Evolutionary conservation across 1,140 invertebrate genomes (phyloP), one percentile per base, ranked within the genome.

Genomic region (Rhynchophorus ferrugineus): DNA sequence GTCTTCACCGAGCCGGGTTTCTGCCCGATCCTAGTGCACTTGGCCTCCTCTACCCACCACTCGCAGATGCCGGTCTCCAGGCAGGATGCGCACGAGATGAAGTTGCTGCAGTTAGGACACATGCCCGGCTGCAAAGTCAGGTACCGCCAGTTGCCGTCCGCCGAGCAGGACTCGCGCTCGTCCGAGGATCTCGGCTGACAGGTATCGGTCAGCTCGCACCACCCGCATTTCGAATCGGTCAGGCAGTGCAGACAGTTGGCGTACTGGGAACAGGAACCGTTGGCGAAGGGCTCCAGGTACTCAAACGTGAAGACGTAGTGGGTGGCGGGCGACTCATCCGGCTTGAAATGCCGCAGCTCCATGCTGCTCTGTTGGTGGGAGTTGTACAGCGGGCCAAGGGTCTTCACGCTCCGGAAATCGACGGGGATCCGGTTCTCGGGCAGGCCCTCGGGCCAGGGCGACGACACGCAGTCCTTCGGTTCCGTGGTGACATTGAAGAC

Each of bases 291-390:
- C 67, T 95, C 90, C 17, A 95, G 67, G 66, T 91, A 92, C 62
- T 94, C 89, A 55, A 89, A 88, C 0, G 87, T 91, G 54, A 93
- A 90, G 1, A 83, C 82, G n/a, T n/a, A n/a, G n/a, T n/a, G n/a
- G n/a, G n/a, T n/a, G 71, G 89, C 88, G 3, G 82, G 71, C 68
- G 78, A 84, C 49, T 87, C 84, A 42, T 87, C 84, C 17, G 78
- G 80, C 59, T 79, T 81, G 52, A 84, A 81, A 59, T 88, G 84
- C 34, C 80, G 79, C 35, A 89, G 73, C 67, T 87, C 84, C 83
- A 89, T 89, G 71, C 85, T 86, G 36, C 83, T 85, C 20, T 81
- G 84, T 63, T 77, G 81, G 68, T 76, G 81, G 53, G 71, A 70
- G 19, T 72, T 72, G 61, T 74, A 75, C 43, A 58, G 9, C 6